Evolutionary conservation across 2,113 vertebrate genomes (phyloP), one percentile per base, ranked within the genome.

Genomic region (Dipodomys spectabilis): DNA sequence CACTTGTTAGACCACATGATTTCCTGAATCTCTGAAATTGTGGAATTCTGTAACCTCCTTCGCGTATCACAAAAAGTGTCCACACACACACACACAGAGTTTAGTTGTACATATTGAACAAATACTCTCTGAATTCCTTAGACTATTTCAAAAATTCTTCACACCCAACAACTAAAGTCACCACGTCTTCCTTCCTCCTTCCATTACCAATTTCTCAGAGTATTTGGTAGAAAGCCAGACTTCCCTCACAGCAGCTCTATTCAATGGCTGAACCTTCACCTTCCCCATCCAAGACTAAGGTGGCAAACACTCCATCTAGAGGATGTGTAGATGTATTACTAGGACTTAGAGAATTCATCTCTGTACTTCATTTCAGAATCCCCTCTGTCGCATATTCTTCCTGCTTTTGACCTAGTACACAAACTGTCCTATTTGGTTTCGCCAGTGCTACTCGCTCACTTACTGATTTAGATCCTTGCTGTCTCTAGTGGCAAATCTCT

Each of bases 11-110:
- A 45, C 25, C 4, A 53, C 35, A 64, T 11, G 12, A 23, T 6
- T 79, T 81, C 85, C 71, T 69, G 74, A 27, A 5, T 57, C 27
- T 94, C 88, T 85, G 4, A 90, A 94, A 73, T 86, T 15, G 64
- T 18, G 35, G 8, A 53, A 60, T 96, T 90, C 22, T 45, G 32
- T 79, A 84, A 67, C 12, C 92, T 85, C 73, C 67, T 53, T 30
- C 79, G 12, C 90, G 19, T 45, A 44, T 7, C 53, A 44, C 3
- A 69, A 91, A 94, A 74, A 67, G 35, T 73, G 20, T n/a, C 2
- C 57, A 10, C 10, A 22, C 32, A 6, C 67, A 73, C 8, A 6
- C 49, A 39, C 5, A 39, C 39, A 39, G 2, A 35, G 8, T 39
- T 69, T 84, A 82, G 23, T 20, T 71, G 39, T 28, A 32, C 23